These are phyloP conservation scores for Papilio xuthus DNA, from an alignment of 1,140 invertebrate species.

Conservation along the genomic window DNA sequence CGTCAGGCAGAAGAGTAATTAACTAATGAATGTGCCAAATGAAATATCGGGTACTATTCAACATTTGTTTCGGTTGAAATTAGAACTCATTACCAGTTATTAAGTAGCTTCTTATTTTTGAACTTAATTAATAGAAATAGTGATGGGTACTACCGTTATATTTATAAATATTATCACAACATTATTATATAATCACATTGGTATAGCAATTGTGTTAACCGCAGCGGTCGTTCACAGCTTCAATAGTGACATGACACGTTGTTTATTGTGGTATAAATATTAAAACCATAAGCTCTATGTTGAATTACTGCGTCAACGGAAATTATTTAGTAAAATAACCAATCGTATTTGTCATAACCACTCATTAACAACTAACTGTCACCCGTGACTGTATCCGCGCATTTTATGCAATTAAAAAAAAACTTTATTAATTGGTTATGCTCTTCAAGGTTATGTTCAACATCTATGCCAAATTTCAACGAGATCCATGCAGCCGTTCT, in stretches of 20 bases:
- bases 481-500: no score
- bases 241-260: conserved; percentile 17
- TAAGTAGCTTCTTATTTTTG: no score
- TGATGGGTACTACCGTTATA: not conserved
- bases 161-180: not conserved
- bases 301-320: not conserved
- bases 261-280: conserved; percentile 18
- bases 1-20: not conserved
- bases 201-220: not conserved
- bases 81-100: no score
- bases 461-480: no score
- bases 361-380: no score
- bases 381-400: no score
- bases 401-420: no score
- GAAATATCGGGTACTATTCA: not conserved
- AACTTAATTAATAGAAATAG: no score
- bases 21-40: not conserved
- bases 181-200: not conserved
- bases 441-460: no score
- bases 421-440: no score
- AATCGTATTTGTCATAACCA: not conserved
- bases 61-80: no score
- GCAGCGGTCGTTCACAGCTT: conserved; percentile 13
- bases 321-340: not conserved
- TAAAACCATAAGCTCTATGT: not conserved